phyloP scores from a whole-genome alignment of 2,797 vertebrate genomes.

The Alauda arvensis region DNA sequence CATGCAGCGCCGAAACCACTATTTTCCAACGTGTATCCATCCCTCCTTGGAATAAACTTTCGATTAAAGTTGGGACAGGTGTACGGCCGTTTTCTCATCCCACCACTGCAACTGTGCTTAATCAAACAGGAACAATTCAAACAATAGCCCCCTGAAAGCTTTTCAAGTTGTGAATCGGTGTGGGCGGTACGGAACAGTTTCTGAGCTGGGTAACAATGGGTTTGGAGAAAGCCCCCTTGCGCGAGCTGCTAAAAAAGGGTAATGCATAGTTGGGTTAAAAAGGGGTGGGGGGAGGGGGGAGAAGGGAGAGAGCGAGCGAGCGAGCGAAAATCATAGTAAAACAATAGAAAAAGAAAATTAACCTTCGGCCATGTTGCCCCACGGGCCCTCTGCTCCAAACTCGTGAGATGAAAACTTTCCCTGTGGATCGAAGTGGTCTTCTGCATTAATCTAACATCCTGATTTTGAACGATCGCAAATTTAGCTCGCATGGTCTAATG shows the following conservation, averaged over 20 bases:
- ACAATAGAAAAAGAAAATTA: conserved; percentile 83
- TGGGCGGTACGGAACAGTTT: conserved; percentile 78
- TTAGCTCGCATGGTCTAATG: conserved; percentile 95
- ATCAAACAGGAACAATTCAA: conserved; percentile 74
- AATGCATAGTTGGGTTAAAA: conserved; percentile 62
- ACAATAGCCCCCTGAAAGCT: conserved; percentile 76
- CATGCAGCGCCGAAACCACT: conserved; percentile 61
- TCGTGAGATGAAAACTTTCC: conserved; percentile 92
- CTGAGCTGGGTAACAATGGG: conserved; percentile 77
- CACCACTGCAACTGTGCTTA: conserved; percentile 68
- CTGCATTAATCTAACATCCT: conserved; percentile 94
- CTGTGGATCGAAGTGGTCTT: conserved; percentile 84
- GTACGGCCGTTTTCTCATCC: conserved; percentile 68
- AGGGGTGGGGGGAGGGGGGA: not conserved
- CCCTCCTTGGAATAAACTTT: conserved; percentile 67
- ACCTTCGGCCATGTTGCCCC: conserved; percentile 99
- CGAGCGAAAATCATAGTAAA: conserved; percentile 67
- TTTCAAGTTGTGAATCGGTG: conserved; percentile 73
- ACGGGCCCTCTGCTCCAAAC: conserved; percentile 91
- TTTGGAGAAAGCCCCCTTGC: conserved; percentile 67
- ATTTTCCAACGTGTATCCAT: conserved; percentile 58
- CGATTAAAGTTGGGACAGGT: conserved; percentile 78
- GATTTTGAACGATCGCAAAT: conserved; percentile 88
- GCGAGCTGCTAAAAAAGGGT: conserved; percentile 60
- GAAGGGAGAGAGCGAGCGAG: not conserved